A percentile compares a stretch with the other conserved stretches of the same genome.
These are phyloP conservation scores for Oscarella lobularis DNA, from an alignment of 37 sponge, comb jelly and placozoan genomes.

Conservation along the genomic window DNA sequence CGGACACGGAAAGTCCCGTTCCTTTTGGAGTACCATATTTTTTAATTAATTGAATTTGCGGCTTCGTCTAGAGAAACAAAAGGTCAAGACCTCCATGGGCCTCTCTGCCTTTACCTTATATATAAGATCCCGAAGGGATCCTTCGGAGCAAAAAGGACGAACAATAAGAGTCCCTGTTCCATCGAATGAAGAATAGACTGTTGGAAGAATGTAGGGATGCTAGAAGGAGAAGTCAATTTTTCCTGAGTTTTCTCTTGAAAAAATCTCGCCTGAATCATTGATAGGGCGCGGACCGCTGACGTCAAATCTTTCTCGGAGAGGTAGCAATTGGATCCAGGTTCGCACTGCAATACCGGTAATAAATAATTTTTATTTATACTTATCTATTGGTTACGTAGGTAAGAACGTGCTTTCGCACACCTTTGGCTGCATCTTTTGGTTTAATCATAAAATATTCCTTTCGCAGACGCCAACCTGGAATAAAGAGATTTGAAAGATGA, in stretches of 20 bases:
- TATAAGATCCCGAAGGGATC: conserved; percentile 55
- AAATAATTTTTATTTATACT: neutral
- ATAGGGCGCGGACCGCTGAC: conserved; percentile 24
- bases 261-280: conserved; percentile 43
- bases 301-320: conserved; percentile 56
- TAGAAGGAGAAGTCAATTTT: conserved; percentile 5
- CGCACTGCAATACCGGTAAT: conserved; percentile 18
- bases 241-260: too few species aligned
- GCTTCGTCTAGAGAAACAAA: conserved; percentile 5
- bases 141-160: conserved; percentile 22
- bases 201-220: conserved; percentile 62
- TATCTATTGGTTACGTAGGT: conserved; percentile 32
- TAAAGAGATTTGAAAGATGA: too few species aligned
- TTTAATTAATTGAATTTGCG: conserved; percentile 13
- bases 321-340: conserved; percentile 60
- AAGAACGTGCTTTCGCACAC: conserved; percentile 27
- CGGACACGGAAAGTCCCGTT: conserved; percentile 1
- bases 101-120: conserved; percentile 35
- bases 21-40: conserved; percentile 22
- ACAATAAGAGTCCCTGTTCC: conserved; percentile 44
- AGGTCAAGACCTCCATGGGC: neutral
- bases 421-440: conserved; percentile 17
- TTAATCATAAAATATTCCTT: conserved; percentile 69
- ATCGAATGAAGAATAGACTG: conserved; percentile 37
- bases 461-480: conserved; percentile 53